A percentile compares a stretch with the other conserved stretches of the same genome.
Conservation (phyloP, 2,113 vertebrate species). For the Oncorhynchus gorbuscha region DNA sequence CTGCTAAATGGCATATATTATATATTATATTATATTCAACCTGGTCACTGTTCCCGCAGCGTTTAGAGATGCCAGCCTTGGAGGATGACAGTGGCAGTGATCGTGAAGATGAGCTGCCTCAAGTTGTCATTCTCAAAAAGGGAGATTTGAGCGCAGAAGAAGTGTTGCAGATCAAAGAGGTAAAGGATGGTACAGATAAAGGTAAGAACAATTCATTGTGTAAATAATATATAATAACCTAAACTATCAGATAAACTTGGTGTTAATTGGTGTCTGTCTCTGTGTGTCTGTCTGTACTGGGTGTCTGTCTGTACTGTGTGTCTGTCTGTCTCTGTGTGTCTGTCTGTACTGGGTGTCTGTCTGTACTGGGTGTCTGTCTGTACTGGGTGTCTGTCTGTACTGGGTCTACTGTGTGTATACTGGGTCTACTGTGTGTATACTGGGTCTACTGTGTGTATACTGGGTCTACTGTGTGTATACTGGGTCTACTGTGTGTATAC, state of each 20-base stretch:
- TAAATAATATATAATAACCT: not conserved
- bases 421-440: too few species aligned
- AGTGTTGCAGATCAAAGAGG: constrained; percentile 82
- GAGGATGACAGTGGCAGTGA: constrained; percentile 85
- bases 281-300: not conserved
- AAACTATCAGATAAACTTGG: not conserved
- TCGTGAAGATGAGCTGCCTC: constrained; percentile 89
- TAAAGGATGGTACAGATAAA: constrained; percentile 68
- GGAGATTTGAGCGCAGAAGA: constrained; percentile 89
- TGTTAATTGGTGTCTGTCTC: not conserved
- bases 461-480: too few species aligned
- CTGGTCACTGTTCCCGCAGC: constrained; percentile 61
- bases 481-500: too few species aligned
- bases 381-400: too few species aligned
- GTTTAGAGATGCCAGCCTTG: constrained; percentile 75
- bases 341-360: too few species aligned
- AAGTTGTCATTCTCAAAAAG: constrained; percentile 87
- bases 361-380: too few species aligned
- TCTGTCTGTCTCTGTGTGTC: too few species aligned
- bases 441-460: too few species aligned
- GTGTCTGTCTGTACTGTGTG: too few species aligned
- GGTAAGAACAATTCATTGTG: constrained; percentile 42
- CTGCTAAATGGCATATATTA: too few species aligned
- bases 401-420: too few species aligned
- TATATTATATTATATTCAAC: too few species aligned